These are phyloP conservation scores for Orbicella faveolata DNA, from an alignment of 64 coral and sea anemone species.

Conservation along the genomic window DNA sequence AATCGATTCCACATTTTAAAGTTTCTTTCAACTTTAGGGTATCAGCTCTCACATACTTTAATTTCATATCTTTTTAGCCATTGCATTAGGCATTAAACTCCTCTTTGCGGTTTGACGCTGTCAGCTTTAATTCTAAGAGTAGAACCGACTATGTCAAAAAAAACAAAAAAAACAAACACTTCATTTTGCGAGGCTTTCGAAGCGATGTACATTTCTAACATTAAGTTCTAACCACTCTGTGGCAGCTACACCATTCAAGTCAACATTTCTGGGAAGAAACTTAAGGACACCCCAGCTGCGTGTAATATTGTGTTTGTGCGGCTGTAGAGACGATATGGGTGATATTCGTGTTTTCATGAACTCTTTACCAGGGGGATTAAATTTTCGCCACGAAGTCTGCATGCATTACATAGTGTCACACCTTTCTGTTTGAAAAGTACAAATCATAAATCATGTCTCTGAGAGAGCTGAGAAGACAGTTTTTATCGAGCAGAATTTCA, in stretches of 20 bases:
- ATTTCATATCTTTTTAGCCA: neutral
- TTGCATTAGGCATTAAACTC: neutral
- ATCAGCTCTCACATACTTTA: neutral
- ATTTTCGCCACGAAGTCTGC: constrained; percentile 43
- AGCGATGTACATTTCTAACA: no score
- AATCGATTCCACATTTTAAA: neutral
- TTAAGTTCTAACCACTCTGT: no score
- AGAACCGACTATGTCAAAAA: no score
- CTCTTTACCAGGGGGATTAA: neutral
- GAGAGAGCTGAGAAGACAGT: neutral
- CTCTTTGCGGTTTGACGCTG: neutral
- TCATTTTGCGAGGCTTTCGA: neutral
- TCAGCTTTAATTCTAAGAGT: neutral
- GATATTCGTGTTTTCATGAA: neutral
- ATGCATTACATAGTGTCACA: constrained; percentile 19
- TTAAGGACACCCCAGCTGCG: no score
- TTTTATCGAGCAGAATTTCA: neutral
- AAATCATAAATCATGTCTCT: constrained; percentile 39
- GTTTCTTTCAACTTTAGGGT: neutral
- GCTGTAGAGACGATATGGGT: no score
- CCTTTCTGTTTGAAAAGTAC: constrained; percentile 11
- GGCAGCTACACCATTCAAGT: no score
- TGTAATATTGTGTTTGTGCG: no score
- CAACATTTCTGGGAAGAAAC: no score
- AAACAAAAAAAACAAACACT: no score